A percentile compares a stretch with the other conserved stretches of the same genome.
phyloP scores from a whole-genome alignment of 2,888 invertebrate species.

The Deilephila porcellus region DNA sequence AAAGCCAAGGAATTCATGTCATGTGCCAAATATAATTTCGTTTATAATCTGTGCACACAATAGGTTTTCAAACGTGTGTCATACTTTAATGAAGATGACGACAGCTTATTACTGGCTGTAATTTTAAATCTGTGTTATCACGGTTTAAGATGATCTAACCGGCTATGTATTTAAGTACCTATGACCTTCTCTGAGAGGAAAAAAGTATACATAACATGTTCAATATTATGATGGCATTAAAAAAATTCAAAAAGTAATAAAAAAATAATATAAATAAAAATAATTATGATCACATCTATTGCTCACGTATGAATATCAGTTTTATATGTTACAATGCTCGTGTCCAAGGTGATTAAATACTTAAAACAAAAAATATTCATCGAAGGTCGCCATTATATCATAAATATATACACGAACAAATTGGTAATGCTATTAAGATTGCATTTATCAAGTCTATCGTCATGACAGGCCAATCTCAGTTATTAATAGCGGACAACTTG shows the following conservation, averaged over 20 bases:
- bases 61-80: constrained; percentile 16
- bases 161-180: neutral
- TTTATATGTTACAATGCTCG: too few species aligned
- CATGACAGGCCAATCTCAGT: neutral
- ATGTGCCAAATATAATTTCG: constrained; percentile 1
- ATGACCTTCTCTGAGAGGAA: neutral
- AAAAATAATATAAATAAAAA: too few species aligned
- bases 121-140: neutral
- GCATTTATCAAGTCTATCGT: neutral
- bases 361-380: too few species aligned
- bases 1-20: neutral
- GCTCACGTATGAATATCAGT: too few species aligned
- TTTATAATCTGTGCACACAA: constrained; percentile 5
- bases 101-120: neutral
- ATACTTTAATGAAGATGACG: neutral
- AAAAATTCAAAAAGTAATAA: neutral
- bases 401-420: neutral
- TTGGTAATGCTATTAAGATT: neutral
- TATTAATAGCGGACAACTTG: neutral
- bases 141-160: neutral
- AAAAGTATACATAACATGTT: neutral
- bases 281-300: too few species aligned
- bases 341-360: neutral
- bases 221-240: neutral
- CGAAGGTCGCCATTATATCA: neutral